These are phyloP conservation scores for Caretta caretta DNA, from an alignment of 2,113 vertebrate genomes.

Conservation along the genomic window DNA sequence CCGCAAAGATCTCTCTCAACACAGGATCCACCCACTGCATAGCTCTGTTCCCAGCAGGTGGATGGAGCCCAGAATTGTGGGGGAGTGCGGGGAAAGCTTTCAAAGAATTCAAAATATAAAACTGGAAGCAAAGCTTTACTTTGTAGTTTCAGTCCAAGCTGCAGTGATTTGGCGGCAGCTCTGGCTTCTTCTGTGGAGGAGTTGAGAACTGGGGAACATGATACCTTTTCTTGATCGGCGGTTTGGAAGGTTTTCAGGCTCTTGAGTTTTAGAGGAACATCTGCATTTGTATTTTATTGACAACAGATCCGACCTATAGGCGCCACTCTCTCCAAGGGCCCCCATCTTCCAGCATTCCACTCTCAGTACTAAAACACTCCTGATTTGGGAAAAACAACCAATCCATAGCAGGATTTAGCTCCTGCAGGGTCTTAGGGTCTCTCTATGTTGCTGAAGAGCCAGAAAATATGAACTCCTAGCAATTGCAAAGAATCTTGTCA, in stretches of 20 bases:
- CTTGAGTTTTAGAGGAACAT: not conserved
- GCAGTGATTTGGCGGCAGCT: rapidly evolving
- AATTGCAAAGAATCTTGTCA: not conserved
- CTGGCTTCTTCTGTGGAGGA: not conserved
- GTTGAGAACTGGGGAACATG: not conserved
- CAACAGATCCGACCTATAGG: not conserved
- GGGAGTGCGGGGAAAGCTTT: not conserved
- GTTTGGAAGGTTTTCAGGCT: not conserved
- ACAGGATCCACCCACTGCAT: not conserved
- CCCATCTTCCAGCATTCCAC: not conserved
- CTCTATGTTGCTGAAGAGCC: not conserved
- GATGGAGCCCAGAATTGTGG: not conserved
- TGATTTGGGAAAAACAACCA: not conserved
- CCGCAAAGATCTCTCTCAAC: not conserved
- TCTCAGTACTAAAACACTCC: not conserved
- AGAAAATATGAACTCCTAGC: rapidly evolving
- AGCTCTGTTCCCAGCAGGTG: not conserved
- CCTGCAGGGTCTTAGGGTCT: not conserved
- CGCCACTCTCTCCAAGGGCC: not conserved
- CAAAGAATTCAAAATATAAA: not conserved
- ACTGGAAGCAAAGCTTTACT: not conserved
- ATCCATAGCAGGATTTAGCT: not conserved
- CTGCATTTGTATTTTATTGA: not conserved
- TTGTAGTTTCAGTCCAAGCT: not conserved
- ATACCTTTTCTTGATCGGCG: not conserved